phyloP scores from a whole-genome alignment of 2,888 invertebrate genomes.

The Calameuta filiformis region DNA sequence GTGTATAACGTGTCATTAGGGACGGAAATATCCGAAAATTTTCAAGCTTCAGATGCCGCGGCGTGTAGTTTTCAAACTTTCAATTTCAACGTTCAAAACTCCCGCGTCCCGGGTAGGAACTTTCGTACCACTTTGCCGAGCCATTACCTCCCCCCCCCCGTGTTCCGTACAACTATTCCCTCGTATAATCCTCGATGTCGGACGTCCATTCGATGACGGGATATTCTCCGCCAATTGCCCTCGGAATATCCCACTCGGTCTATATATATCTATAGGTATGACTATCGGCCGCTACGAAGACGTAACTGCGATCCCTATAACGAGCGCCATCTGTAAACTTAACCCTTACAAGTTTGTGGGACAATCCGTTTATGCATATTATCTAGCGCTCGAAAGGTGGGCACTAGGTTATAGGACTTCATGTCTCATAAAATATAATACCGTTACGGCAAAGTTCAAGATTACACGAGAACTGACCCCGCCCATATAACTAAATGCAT shows the following conservation, averaged over 20 bases:
- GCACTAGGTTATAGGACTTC: conserved; percentile 59
- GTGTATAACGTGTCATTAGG: background rate
- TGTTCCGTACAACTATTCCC: background rate
- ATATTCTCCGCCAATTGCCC: background rate
- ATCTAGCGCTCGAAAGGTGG: conserved; percentile 48
- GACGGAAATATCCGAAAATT: background rate
- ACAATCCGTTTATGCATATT: conserved; percentile 66
- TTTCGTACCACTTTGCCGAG: background rate
- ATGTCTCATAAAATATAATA: conserved; percentile 61
- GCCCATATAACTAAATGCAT: conserved; percentile 17
- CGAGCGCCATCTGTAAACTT: conserved; percentile 59
- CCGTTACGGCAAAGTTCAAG: conserved; percentile 60
- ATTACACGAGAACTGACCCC: conserved; percentile 37
- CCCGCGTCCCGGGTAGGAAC: background rate
- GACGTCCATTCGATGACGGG: background rate
- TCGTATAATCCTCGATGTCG: background rate
- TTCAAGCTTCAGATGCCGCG: background rate
- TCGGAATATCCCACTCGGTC: background rate
- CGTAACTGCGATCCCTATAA: conserved; percentile 21
- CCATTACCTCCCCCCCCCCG: background rate
- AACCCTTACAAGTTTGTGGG: conserved; percentile 65
- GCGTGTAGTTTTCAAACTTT: background rate
- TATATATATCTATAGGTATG: background rate
- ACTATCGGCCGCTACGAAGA: background rate
- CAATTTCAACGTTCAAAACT: background rate